phyloP scores from a whole-genome alignment of 2,113 vertebrate genomes.

The Paratilapia polleni region DNA sequence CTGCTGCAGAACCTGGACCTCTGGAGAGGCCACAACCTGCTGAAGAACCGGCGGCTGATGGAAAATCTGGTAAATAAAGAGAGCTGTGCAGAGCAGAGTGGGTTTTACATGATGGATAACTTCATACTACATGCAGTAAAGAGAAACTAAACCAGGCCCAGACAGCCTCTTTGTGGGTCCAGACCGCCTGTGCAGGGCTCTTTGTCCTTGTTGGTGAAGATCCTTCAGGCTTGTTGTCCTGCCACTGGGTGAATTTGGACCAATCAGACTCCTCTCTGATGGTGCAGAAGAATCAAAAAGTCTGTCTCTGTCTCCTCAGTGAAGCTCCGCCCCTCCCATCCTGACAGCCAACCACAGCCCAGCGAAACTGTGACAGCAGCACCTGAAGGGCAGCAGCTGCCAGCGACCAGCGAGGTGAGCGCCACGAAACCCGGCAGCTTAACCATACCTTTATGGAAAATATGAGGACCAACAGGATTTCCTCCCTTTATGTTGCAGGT shows the following conservation, averaged over 20 bases:
- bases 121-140: background rate
- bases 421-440: background rate
- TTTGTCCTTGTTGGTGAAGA: background rate
- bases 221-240: background rate
- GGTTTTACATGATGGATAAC: background rate
- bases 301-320: constrained; percentile 19
- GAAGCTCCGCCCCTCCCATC: constrained; percentile 25
- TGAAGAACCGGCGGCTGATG: background rate
- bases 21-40: background rate
- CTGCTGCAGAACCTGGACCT: background rate
- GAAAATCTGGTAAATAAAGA: constrained; percentile 20
- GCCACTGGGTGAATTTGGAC: no score
- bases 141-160: background rate
- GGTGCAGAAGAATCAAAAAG: no score
- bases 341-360: constrained; percentile 40
- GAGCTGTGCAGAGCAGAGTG: background rate
- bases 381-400: background rate
- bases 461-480: background rate
- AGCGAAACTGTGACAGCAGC: background rate
- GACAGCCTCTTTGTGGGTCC: no score
- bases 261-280: no score
- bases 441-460: background rate
- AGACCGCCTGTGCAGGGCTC: no score
- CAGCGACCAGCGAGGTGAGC: constrained; percentile 30
- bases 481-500: background rate